A percentile compares a stretch with the other conserved stretches of the same genome.
Conservation (phyloP, 37 sponge, comb jelly and placozoan species). For the Cladorhizidae sp. region DNA sequence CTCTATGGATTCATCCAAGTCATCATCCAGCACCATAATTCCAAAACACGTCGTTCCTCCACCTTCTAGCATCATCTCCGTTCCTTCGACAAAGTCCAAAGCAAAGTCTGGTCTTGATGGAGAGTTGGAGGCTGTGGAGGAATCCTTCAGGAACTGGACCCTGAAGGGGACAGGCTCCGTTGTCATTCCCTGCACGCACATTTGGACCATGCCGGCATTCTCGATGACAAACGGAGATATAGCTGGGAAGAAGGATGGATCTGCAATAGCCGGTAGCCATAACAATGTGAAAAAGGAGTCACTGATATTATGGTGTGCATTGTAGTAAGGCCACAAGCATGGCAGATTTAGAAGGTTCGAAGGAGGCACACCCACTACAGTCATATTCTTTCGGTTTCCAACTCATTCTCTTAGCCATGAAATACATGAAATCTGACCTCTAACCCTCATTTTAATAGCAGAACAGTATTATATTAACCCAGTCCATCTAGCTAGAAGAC, state of each 20-base stretch:
- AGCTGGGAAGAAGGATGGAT: background rate
- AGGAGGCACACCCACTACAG: too few species aligned
- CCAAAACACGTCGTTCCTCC: conserved; percentile 7
- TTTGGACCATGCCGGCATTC: background rate
- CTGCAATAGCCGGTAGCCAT: too few species aligned
- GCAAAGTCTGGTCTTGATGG: background rate
- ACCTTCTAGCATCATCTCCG: background rate
- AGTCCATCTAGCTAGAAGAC: too few species aligned
- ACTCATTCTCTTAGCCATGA: too few species aligned
- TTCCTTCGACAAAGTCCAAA: background rate
- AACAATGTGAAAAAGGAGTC: too few species aligned
- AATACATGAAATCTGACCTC: too few species aligned
- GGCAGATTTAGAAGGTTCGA: too few species aligned
- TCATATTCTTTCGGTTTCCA: too few species aligned
- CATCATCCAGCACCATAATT: conserved; percentile 6
- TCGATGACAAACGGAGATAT: background rate
- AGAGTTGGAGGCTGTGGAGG: background rate
- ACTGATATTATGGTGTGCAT: too few species aligned
- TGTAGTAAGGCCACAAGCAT: too few species aligned
- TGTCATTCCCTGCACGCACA: background rate
- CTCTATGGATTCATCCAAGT: conserved; percentile 6
- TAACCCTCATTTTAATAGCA: too few species aligned
- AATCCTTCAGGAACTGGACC: background rate
- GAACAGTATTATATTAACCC: too few species aligned
- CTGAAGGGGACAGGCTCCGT: background rate